phyloP scores from a whole-genome alignment of 2,797 vertebrate genomes.

The Girardinus metallicus region DNA sequence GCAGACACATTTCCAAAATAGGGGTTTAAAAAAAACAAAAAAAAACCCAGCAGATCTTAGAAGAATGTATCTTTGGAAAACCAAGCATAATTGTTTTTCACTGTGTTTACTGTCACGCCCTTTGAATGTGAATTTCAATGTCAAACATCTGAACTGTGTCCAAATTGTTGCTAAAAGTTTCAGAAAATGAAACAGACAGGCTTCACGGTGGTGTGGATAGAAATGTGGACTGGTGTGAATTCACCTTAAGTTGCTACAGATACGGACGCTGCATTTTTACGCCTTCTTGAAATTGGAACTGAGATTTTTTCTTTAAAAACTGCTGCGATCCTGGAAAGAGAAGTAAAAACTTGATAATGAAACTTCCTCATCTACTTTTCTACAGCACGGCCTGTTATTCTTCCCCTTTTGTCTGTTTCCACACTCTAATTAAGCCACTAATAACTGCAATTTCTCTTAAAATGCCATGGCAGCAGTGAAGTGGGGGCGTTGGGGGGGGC shows the following conservation, averaged over 20 bases:
- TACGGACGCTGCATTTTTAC: not conserved
- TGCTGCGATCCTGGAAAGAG: not conserved
- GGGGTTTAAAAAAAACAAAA: too few species aligned
- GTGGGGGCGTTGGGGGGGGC: not conserved
- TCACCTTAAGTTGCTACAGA: not conserved
- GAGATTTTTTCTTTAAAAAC: not conserved
- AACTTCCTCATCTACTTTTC: not conserved
- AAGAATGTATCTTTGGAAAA: not conserved
- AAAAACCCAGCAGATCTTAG: too few species aligned
- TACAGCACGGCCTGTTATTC: not conserved
- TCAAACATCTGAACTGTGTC: not conserved
- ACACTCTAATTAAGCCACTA: not conserved
- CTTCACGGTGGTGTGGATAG: not conserved
- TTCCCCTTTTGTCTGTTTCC: not conserved
- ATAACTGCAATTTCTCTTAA: not conserved
- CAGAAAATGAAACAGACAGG: not conserved
- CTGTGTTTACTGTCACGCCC: too few species aligned
- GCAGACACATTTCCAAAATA: not conserved
- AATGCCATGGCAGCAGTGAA: not conserved
- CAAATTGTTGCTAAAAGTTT: not conserved
- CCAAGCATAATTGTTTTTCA: not conserved
- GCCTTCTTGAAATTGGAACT: not conserved
- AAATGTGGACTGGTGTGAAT: not conserved
- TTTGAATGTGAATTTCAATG: too few species aligned
- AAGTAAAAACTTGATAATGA: not conserved